A percentile compares a stretch with the other conserved stretches of the same genome.
phyloP scores from a whole-genome alignment of 2,888 invertebrate genomes.

The Villa cingulata region DNA sequence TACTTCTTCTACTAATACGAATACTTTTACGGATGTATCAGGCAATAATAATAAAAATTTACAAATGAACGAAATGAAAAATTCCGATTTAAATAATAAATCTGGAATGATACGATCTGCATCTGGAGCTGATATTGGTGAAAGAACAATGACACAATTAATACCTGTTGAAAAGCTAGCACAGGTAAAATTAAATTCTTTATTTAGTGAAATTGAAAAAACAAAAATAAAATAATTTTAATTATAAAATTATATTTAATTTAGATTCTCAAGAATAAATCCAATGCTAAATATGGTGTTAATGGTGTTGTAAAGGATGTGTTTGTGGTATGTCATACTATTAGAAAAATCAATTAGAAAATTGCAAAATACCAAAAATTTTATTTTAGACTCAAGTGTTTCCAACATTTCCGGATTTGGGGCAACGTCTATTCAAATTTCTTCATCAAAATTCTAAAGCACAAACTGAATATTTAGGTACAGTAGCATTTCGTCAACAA shows the following conservation, averaged over 20 bases:
- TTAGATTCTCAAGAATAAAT: constrained; percentile 55
- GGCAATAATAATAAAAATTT: not conserved
- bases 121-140: constrained; percentile 53
- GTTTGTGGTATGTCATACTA: constrained; percentile 26
- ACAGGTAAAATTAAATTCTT: constrained; percentile 44
- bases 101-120: constrained; percentile 45
- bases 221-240: no score
- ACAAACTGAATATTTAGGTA: constrained; percentile 46
- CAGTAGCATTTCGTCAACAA: constrained; percentile 54
- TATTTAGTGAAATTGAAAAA: no score
- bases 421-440: constrained; percentile 50
- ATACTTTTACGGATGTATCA: not conserved
- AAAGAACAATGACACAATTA: constrained; percentile 47
- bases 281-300: constrained; percentile 53
- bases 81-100: constrained; percentile 13
- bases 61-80: not conserved
- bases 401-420: constrained; percentile 61
- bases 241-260: constrained; percentile 19
- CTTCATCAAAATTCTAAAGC: constrained; percentile 47
- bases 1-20: no score
- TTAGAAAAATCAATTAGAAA: not conserved
- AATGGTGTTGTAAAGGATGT: constrained; percentile 53
- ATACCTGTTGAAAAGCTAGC: constrained; percentile 62
- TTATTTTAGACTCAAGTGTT: constrained; percentile 55
- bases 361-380: not conserved